These are phyloP conservation scores for Xenopus petersii DNA, from an alignment of 2,797 vertebrate genomes.

Conservation along the genomic window DNA sequence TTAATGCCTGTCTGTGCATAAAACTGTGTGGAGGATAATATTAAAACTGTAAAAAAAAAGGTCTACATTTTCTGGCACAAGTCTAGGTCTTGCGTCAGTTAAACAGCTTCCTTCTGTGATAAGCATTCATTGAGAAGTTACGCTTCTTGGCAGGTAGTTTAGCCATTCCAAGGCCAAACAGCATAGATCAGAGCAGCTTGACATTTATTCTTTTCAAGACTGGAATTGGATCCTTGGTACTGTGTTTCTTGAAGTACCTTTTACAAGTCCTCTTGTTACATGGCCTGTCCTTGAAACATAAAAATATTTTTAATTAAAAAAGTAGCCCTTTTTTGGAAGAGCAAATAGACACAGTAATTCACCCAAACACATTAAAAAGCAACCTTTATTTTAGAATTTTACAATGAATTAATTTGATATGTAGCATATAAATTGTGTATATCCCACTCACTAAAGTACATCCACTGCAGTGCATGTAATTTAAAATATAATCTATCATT, in stretches of 20 bases:
- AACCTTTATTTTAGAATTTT: too few relatives aligned
- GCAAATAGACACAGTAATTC: too few relatives aligned
- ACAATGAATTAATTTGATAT: too few relatives aligned
- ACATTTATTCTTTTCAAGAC: constrained; percentile 57
- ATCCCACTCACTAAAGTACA: too few relatives aligned
- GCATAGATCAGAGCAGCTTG: constrained; percentile 52
- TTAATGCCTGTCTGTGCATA: too few relatives aligned
- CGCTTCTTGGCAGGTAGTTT: constrained; percentile 48
- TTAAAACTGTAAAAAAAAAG: constrained; percentile 51
- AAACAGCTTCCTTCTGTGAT: constrained; percentile 55
- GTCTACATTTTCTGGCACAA: constrained; percentile 48
- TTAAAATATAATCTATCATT: too few relatives aligned
- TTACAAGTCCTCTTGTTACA: constrained; percentile 54
- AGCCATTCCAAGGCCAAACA: constrained; percentile 62
- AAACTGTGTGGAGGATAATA: constrained; percentile 48
- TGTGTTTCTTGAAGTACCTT: constrained; percentile 49
- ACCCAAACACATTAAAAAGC: too few relatives aligned
- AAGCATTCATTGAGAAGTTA: constrained; percentile 53
- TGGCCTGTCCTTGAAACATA: constrained; percentile 53
- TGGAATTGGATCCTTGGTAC: constrained; percentile 55
- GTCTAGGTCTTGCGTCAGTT: constrained; percentile 54
- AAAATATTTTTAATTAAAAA: background rate
- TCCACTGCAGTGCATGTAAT: too few relatives aligned
- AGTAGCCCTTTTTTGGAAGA: too few relatives aligned
- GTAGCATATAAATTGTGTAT: too few relatives aligned